Evolutionary conservation across 2,113 vertebrate species (phyloP).

Genomic region (Pelodiscus sinensis): DNA sequence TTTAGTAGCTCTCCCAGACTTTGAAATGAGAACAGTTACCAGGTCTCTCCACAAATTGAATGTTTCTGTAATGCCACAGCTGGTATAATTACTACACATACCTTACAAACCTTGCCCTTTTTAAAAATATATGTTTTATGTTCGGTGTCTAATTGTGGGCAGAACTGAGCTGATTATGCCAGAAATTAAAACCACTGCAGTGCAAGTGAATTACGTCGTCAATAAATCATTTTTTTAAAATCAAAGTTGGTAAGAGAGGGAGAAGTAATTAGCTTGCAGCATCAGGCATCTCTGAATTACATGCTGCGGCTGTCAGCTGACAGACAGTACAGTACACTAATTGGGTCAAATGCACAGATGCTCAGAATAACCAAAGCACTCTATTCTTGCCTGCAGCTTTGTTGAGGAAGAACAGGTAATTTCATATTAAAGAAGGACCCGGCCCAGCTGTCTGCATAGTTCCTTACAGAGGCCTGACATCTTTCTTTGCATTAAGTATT

Average conservation of each 20-base stretch:
- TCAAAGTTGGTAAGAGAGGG: conserved; percentile 9
- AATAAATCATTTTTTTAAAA: background rate
- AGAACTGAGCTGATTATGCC: background rate
- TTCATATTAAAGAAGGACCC: background rate
- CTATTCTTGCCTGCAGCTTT: conserved; percentile 30
- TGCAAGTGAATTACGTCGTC: background rate
- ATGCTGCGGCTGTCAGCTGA: background rate
- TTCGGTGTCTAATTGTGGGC: background rate
- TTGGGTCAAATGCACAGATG: conserved; percentile 49
- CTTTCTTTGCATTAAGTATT: conserved; percentile 31
- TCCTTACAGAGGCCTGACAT: background rate
- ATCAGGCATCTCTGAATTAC: background rate
- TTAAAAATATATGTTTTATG: background rate
- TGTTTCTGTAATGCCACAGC: conserved; percentile 36
- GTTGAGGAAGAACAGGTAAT: background rate
- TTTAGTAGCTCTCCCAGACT: background rate
- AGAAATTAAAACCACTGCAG: background rate
- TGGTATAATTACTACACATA: background rate
- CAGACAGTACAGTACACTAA: conserved; percentile 37
- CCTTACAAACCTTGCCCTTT: conserved; percentile 4
- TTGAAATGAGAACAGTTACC: background rate
- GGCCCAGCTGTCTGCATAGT: background rate
- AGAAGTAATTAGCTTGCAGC: conserved; percentile 50
- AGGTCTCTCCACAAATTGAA: background rate
- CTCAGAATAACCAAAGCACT: conserved; percentile 20